Percentiles rank a stretch among this genome's conserved stretches.
These are phyloP conservation scores for Drosophila sucinea DNA, from an alignment of 1,140 invertebrate genomes.

Conservation along the genomic window DNA sequence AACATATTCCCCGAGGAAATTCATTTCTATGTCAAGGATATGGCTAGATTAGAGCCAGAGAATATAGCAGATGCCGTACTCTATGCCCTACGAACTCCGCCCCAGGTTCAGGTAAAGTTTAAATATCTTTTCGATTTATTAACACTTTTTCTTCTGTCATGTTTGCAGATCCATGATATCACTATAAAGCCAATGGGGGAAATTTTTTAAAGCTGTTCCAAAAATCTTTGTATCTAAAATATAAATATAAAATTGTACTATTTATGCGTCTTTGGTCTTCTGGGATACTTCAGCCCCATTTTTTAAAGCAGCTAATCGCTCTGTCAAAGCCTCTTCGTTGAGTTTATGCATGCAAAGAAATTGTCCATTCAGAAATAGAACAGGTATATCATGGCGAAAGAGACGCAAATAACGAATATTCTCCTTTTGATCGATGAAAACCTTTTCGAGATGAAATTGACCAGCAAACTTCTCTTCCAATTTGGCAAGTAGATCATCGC, in stretches of 20 bases:
- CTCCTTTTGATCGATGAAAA: slow-evolving; percentile 89
- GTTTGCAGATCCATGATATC: slow-evolving; percentile 81
- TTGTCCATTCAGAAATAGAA: slow-evolving; percentile 92
- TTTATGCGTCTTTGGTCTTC: neutral
- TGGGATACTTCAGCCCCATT: neutral
- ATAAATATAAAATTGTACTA: neutral
- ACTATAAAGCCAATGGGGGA: slow-evolving; percentile 83
- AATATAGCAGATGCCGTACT: slow-evolving; percentile 86
- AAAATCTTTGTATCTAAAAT: slow-evolving; percentile 24
- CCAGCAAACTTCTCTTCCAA: slow-evolving; percentile 85
- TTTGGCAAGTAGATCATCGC: slow-evolving; percentile 90
- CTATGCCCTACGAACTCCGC: slow-evolving; percentile 86
- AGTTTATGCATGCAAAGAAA: slow-evolving; percentile 93
- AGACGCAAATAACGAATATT: slow-evolving; percentile 89
- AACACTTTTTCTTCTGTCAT: neutral
- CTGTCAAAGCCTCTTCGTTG: slow-evolving; percentile 85
- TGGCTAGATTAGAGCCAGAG: slow-evolving; percentile 70
- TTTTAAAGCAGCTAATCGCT: slow-evolving; percentile 77
- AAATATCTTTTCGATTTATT: neutral
- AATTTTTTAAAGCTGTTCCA: slow-evolving; percentile 61
- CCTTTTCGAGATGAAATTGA: slow-evolving; percentile 87
- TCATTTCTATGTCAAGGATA: slow-evolving; percentile 68
- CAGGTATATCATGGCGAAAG: slow-evolving; percentile 94
- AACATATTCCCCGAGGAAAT: slow-evolving; percentile 84
- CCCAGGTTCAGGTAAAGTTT: slow-evolving; percentile 84